Conservation (phyloP, 2,888 invertebrate species). For the Ypsolopha sequella region DNA sequence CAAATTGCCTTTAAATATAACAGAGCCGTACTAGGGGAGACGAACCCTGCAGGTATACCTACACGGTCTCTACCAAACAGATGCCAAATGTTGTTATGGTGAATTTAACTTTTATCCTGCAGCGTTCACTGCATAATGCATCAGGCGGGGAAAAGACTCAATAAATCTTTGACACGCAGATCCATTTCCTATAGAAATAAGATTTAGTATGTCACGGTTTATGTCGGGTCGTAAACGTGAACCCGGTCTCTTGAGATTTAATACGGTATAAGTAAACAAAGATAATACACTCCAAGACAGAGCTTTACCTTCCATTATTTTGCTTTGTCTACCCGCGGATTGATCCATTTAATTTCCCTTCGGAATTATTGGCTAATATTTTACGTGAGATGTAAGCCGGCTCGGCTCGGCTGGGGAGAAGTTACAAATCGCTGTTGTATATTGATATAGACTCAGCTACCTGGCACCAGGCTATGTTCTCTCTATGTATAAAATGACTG, state of each 20-base stretch:
- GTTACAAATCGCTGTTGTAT: conserved; percentile 30
- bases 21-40: not conserved
- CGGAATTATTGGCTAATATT: conserved; percentile 47
- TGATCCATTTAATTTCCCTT: conserved; percentile 48
- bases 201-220: not conserved
- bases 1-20: conserved; percentile 14
- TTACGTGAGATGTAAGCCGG: conserved; percentile 32
- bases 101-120: conserved; percentile 1
- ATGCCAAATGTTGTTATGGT: not conserved
- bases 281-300: not conserved
- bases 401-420: conserved; percentile 28
- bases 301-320: not conserved
- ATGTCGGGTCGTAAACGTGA: not conserved
- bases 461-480: not conserved
- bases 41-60: not conserved
- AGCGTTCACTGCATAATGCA: not conserved
- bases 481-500: not conserved
- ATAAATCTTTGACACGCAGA: not conserved
- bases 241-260: not conserved
- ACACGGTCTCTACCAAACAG: not conserved
- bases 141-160: not conserved
- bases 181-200: not conserved
- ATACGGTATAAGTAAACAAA: not conserved
- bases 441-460: conserved; percentile 16
- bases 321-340: conserved; percentile 31